Evolutionary conservation across 2,797 vertebrate genomes (phyloP), one percentile per base, ranked within the genome.

Genomic region (Florisuga fusca): DNA sequence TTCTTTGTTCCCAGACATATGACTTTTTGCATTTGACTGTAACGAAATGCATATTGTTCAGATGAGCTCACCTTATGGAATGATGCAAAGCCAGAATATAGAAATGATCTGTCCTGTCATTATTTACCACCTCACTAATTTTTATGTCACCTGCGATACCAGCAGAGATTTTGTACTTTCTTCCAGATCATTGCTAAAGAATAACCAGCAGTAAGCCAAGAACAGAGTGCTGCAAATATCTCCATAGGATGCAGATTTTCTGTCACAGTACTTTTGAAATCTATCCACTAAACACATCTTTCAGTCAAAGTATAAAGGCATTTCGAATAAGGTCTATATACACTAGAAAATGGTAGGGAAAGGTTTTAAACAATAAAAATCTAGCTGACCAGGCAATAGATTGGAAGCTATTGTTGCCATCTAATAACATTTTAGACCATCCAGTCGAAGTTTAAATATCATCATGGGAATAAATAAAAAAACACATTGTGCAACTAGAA

Each of bases 361-460:
- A 91, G 67, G 67, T 90, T 93, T 90, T 79, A 91, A 93, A 86
- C 82, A 90, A 88, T 79, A 95, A 93, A 96, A 91, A 80, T 92
- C 34, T 69, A 76, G 89, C 85, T 96, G 94, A 89, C 74, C 76
- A 92, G 94, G 78, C 79, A 96, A 77, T 50, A 92, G 67, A 88
- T 62, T 82, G 55, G 63, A 93, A 93, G 77, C 55, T 90, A 69
- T 66, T 89, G 38, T 90, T 93, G 61, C 55, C 50, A 69, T 88
- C 92, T 91, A 92, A 63, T 84, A 93, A 63, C 63, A 71, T 91
- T 95, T 95, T 79, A 90, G 48, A 55, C 62, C 69, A 92, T 12
- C 36, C 63, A 85, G 61, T 94, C 57, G 81, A 94, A 83, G 62
- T 38, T 81, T 75, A 48, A 93, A 82, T 57, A 79, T 84, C 80